These are phyloP conservation scores for Sisyra nigra DNA, from an alignment of 2,888 invertebrate genomes.

Conservation along the genomic window DNA sequence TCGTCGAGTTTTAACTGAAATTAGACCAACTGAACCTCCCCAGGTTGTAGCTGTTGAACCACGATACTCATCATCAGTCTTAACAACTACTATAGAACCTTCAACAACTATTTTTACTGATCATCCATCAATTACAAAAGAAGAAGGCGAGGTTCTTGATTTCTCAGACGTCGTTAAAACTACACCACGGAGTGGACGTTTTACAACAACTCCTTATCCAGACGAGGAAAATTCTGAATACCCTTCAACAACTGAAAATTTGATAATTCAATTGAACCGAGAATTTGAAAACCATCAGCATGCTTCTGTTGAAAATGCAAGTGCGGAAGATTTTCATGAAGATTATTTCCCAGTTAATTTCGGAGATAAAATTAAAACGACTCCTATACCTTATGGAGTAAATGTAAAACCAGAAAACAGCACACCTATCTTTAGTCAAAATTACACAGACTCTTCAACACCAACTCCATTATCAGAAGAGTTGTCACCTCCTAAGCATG, in stretches of 20 bases:
- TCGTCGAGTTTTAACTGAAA: conserved; percentile 55
- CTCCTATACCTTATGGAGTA: conserved; percentile 30
- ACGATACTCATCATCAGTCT: conserved; percentile 19
- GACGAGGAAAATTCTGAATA: conserved; percentile 11
- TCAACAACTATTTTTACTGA: conserved; percentile 30
- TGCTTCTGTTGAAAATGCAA: conserved; percentile 30
- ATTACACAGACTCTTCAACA: conserved; percentile 5
- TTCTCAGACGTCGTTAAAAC: conserved; percentile 50
- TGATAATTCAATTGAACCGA: conserved; percentile 33
- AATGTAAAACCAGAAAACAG: conserved; percentile 31
- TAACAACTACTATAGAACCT: conserved; percentile 19
- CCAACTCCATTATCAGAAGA: conserved; percentile 5
- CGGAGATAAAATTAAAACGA: conserved; percentile 25
- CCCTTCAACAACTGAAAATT: conserved; percentile 17
- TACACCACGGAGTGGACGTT: conserved; percentile 18
- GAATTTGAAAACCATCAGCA: conserved; percentile 26
- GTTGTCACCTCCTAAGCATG: background rate
- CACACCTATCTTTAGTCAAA: conserved; percentile 19
- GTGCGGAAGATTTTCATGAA: conserved; percentile 20
- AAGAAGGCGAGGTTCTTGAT: conserved; percentile 60
- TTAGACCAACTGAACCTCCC: conserved; percentile 64
- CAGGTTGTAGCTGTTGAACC: conserved; percentile 28
- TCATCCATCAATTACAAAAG: conserved; percentile 39
- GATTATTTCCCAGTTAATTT: conserved; percentile 26
- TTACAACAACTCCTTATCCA: conserved; percentile 28